phyloP scores from a whole-genome alignment of 2,888 invertebrate genomes.

The Lasioglossum morio region DNA sequence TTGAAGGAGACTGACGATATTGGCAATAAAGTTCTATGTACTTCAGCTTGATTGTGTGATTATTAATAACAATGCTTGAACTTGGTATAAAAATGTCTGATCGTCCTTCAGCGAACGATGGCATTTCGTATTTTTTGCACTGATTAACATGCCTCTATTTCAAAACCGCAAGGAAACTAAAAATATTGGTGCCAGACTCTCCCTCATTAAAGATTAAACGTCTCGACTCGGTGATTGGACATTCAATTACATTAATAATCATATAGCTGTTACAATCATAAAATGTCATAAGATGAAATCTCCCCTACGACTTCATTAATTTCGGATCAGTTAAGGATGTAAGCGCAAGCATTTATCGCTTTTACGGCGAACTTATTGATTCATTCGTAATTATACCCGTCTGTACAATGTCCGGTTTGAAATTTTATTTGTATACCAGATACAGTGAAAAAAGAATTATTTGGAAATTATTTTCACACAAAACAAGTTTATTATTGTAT shows the following conservation, averaged over 20 bases:
- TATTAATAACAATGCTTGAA: background rate
- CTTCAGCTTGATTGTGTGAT: background rate
- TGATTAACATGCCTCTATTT: background rate
- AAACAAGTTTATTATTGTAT: background rate
- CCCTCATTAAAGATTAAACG: background rate
- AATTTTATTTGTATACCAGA: background rate
- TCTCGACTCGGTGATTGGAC: background rate
- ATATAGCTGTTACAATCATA: background rate
- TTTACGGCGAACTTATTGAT: background rate
- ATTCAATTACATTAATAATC: background rate
- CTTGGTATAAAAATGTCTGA: background rate
- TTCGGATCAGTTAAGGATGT: background rate
- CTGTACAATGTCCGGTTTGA: background rate
- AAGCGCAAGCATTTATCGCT: background rate
- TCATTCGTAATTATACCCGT: background rate
- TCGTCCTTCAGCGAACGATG: background rate
- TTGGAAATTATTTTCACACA: background rate
- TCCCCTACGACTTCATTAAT: background rate
- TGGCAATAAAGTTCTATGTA: background rate
- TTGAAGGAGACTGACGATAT: background rate
- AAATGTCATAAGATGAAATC: background rate
- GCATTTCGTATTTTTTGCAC: background rate
- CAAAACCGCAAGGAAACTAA: background rate
- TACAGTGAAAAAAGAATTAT: background rate
- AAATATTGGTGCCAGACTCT: constrained; percentile 5